A percentile compares a stretch with the other conserved stretches of the same genome.
phyloP scores from a whole-genome alignment of 2,113 vertebrate genomes.

The Phaethon lepturus region DNA sequence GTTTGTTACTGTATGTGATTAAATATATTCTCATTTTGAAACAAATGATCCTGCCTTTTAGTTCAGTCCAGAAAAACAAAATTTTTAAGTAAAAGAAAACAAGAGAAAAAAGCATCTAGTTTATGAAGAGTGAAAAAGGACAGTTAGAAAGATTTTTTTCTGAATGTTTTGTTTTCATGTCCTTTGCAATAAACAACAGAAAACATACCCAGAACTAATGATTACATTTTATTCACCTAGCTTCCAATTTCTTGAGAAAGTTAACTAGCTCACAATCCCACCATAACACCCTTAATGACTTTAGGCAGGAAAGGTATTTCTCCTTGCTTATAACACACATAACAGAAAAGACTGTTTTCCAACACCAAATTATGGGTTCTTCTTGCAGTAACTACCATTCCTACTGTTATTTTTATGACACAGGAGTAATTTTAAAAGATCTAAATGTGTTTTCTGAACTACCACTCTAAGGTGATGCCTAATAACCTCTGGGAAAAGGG shows the following conservation, averaged over 20 bases:
- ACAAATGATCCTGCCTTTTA: neutral
- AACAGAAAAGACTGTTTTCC: neutral
- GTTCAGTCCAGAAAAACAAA: neutral
- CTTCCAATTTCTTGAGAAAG: neutral
- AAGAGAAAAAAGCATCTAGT: neutral
- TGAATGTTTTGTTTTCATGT: neutral
- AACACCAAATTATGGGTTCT: neutral
- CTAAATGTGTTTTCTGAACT: neutral
- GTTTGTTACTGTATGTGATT: neutral
- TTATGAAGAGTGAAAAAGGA: neutral
- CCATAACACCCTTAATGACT: neutral
- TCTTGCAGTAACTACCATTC: neutral
- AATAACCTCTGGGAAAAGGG: neutral
- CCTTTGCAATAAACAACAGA: neutral
- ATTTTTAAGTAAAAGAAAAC: neutral
- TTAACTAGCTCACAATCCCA: neutral
- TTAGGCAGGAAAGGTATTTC: neutral
- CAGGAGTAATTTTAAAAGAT: neutral
- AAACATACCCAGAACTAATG: neutral
- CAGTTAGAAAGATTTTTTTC: neutral
- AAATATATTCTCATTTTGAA: neutral
- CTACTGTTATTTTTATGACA: neutral
- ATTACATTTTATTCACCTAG: neutral
- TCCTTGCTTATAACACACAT: neutral
- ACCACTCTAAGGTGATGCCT: neutral